Percentiles rank a stretch among this genome's conserved stretches.
These are phyloP conservation scores for Zaprionus vittiger DNA, from an alignment of 1,140 invertebrate genomes.

Conservation along the genomic window DNA sequence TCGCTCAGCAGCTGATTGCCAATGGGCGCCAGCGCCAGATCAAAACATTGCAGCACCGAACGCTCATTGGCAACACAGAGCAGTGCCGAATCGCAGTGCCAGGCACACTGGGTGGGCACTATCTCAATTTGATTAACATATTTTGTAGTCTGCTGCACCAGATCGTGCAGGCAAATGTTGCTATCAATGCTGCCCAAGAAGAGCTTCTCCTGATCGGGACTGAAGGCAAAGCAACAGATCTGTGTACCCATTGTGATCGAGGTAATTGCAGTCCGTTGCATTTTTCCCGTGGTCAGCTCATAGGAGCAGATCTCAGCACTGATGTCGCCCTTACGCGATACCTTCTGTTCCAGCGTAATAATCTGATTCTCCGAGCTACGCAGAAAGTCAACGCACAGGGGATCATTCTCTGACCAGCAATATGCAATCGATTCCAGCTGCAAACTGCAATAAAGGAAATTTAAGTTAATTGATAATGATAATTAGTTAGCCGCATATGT, in stretches of 20 bases:
- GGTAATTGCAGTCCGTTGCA: conserved; percentile 88
- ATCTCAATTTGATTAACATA: conserved; percentile 86
- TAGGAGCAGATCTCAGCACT: conserved; percentile 90
- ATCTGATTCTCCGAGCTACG: conserved; percentile 88
- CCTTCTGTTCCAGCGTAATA: conserved; percentile 91
- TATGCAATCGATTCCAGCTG: conserved; percentile 88
- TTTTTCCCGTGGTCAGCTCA: conserved; percentile 88
- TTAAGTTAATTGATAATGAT: neutral
- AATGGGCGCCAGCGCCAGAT: conserved; percentile 88
- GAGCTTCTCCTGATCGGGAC: conserved; percentile 89
- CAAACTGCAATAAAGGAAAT: conserved; percentile 61
- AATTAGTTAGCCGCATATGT: neutral
- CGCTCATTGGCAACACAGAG: conserved; percentile 89
- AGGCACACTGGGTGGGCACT: conserved; percentile 89
- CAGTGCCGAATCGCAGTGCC: conserved; percentile 90
- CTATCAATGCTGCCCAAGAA: conserved; percentile 91
- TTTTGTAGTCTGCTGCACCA: conserved; percentile 87
- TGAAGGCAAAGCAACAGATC: conserved; percentile 88
- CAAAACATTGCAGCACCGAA: conserved; percentile 92
- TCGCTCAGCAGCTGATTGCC: conserved; percentile 89
- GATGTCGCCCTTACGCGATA: conserved; percentile 90
- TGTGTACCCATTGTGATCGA: conserved; percentile 90
- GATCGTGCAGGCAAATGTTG: conserved; percentile 90
- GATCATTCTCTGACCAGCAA: conserved; percentile 89
- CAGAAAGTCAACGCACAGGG: conserved; percentile 88